These are phyloP conservation scores for Emydoidea blandingii DNA, from an alignment of 2,797 vertebrate species.

Conservation along the genomic window DNA sequence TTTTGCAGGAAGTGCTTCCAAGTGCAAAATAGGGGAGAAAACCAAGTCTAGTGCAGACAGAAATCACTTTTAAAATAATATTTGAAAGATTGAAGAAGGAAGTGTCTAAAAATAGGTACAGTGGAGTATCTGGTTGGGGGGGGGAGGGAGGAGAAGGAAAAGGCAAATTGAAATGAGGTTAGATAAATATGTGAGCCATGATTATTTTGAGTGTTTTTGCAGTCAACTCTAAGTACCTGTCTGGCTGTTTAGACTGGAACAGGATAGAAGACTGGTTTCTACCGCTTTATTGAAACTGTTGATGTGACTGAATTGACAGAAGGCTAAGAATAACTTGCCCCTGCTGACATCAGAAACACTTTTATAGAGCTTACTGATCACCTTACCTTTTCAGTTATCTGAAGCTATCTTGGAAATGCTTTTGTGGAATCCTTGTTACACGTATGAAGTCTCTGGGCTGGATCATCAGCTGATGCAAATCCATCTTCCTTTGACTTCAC, in stretches of 20 bases:
- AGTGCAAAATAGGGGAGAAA: not conserved
- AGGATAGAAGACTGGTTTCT: not conserved
- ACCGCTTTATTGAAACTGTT: not conserved
- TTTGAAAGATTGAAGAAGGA: not conserved
- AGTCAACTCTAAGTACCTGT: not conserved
- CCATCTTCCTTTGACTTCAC: not conserved
- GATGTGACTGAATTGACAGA: not conserved
- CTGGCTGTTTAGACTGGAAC: not conserved
- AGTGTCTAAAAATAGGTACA: not conserved
- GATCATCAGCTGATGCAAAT: slow-evolving; percentile 20
- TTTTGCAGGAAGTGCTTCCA: not conserved
- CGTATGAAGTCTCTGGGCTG: slow-evolving; percentile 22
- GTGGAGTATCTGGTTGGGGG: not conserved
- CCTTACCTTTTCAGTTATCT: slow-evolving; percentile 48
- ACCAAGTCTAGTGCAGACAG: not conserved
- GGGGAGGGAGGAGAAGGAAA: not conserved
- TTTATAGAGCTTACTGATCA: not conserved
- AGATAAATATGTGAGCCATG: accelerated
- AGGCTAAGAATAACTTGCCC: not conserved
- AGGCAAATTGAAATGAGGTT: not conserved
- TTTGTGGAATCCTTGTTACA: not conserved
- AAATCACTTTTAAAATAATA: not conserved
- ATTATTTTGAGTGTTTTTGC: slow-evolving; percentile 11
- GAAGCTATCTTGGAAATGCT: slow-evolving; percentile 22
- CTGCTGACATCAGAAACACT: not conserved